Conservation (phyloP, 2,113 vertebrate species). For the Circaetus gallicus region DNA sequence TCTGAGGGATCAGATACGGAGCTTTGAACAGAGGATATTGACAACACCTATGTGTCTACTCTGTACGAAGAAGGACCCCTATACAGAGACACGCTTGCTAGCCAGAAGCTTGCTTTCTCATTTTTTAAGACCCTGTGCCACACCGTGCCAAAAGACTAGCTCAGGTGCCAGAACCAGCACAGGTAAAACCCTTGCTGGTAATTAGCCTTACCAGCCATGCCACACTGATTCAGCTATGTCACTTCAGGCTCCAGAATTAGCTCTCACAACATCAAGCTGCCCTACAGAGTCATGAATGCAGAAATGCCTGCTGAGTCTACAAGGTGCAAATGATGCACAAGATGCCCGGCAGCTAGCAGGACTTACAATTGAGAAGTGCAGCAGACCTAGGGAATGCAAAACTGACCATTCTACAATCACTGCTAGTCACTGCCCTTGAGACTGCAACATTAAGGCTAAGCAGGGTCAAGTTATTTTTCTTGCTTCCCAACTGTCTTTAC, state of each 20-base stretch:
- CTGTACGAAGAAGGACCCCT: neutral
- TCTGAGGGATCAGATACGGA: rapidly evolving
- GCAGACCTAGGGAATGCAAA: neutral
- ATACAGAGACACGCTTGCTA: neutral
- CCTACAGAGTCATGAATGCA: rapidly evolving
- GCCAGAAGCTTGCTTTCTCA: neutral
- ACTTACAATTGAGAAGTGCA: rapidly evolving
- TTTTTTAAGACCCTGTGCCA: too few species aligned
- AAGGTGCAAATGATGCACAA: neutral
- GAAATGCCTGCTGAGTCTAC: neutral
- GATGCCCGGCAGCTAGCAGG: neutral
- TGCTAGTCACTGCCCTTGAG: neutral
- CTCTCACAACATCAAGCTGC: neutral
- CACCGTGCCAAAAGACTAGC: neutral
- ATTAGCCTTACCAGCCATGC: neutral
- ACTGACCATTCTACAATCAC: rapidly evolving
- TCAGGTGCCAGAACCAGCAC: neutral
- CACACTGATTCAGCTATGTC: rapidly evolving
- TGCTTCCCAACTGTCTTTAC: neutral
- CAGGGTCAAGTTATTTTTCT: neutral
- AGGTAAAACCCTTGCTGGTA: neutral
- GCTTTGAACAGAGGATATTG: neutral
- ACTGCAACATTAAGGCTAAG: neutral
- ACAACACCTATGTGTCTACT: neutral
- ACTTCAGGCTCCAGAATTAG: neutral